Base-by-base conservation (phyloP, 2,797 vertebrate species). In the Tenualosa ilisha region DNA sequence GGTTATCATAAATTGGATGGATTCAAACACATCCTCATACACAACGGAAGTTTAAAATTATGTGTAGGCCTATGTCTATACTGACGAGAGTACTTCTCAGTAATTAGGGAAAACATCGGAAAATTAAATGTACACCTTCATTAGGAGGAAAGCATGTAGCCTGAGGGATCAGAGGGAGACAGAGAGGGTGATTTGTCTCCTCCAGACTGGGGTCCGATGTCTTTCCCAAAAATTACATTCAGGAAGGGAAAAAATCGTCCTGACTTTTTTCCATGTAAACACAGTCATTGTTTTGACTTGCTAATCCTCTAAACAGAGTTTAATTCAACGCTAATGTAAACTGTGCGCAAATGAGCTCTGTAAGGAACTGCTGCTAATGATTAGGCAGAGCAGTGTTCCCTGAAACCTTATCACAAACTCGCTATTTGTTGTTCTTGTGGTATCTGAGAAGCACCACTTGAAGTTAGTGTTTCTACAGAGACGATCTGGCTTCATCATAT, bases 341-440 rank as follows among this genome's bases (percentile, higher is more conserved):
- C 75, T 79, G 59, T 81, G 53, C 20, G 68, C 40, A 81, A 72
- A 83, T 81, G 40, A 50, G 26, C n/a, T 83, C 63, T 84, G 31
- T 84, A 56, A 43, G 54, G 81, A 51, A 4, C 61, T 91, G 85
- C 89, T 90, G 90, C 88, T 83, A 89, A 83, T 90, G 85, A 88
- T 93, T 92, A 93, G 40, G 46, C 56, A 1, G 84, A 22, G 90
- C 86, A 93, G 85, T 91, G 91, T 90, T 90, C 92, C 92, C 84
- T 92, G 91, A 92, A 88, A 85, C 83, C 50, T 46, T 81, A 85
- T 81, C 86, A 81, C 56, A 85, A 56, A 24, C 82, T 81, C 54
- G 26, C 84, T 88, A 68, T 90, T 88, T 91, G 89, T 88, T 92
- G 89, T 89, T 83, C 26, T 68, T 61, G 83, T 31, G 84, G 63